Conservation (phyloP, 2,113 vertebrate genomes). For the Trematomus loennbergii region DNA sequence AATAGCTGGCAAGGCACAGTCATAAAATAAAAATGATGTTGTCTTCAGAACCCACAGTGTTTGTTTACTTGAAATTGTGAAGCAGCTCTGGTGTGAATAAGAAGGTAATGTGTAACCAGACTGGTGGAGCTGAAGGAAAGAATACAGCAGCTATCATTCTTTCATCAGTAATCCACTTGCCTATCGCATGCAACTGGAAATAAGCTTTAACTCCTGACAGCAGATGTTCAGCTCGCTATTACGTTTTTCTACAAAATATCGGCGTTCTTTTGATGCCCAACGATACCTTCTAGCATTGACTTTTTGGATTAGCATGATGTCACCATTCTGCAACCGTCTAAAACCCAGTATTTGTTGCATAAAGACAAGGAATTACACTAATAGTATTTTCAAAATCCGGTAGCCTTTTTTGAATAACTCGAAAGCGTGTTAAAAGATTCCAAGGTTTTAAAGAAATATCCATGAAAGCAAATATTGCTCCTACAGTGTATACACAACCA, state of each 20-base stretch:
- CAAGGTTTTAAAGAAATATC: too few species aligned
- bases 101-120: constrained; percentile 38
- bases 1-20: constrained; percentile 33
- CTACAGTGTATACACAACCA: not conserved
- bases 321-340: not conserved
- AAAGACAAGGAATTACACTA: too few species aligned
- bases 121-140: constrained; percentile 22
- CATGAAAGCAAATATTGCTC: not conserved
- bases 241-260: not conserved
- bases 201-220: constrained; percentile 1
- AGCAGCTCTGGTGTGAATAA: constrained; percentile 50
- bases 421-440: too few species aligned
- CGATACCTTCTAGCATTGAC: not conserved
- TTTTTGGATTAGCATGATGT: not conserved
- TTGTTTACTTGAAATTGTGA: constrained; percentile 60
- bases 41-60: constrained; percentile 52
- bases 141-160: constrained; percentile 40
- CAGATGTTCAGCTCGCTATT: constrained; percentile 3
- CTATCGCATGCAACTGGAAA: constrained; percentile 20
- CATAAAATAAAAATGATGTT: constrained; percentile 71
- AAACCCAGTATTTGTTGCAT: too few species aligned
- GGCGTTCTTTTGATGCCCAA: not conserved
- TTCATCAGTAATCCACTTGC: constrained; percentile 37
- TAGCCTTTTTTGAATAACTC: too few species aligned
- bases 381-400: too few species aligned